Evolutionary conservation across 2,113 vertebrate species (phyloP).

Genomic region (Tylochromis polylepis): DNA sequence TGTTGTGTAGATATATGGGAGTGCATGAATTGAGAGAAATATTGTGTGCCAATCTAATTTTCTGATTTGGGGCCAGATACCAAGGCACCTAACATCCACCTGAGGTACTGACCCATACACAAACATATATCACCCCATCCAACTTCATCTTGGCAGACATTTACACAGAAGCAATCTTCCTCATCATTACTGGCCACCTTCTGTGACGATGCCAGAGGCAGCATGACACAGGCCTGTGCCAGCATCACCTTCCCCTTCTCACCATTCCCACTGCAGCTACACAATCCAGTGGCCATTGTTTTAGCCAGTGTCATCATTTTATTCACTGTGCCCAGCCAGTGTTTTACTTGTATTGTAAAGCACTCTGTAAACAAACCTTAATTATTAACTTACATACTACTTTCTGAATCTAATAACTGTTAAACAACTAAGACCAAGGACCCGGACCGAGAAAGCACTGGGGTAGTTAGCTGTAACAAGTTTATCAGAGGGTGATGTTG

Average conservation of each 20-base stretch:
- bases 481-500: neutral
- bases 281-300: conserved; percentile 23
- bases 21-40: conserved; percentile 4
- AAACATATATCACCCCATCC: neutral
- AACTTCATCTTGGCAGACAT: conserved; percentile 51
- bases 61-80: conserved; percentile 55
- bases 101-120: neutral
- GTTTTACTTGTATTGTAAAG: neutral
- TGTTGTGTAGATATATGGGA: neutral
- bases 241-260: conserved; percentile 26
- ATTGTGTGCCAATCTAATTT: conserved; percentile 38
- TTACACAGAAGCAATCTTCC: conserved; percentile 46
- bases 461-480: neutral
- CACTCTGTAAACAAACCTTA: neutral
- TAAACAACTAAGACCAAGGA: neutral
- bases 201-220: conserved; percentile 48
- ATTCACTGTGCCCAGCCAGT: neutral
- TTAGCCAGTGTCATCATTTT: conserved; percentile 16
- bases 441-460: neutral
- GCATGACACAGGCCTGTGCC: conserved; percentile 39
- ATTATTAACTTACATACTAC: neutral
- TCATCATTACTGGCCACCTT: conserved; percentile 63
- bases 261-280: neutral
- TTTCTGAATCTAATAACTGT: neutral
- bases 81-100: neutral